Conservation (phyloP, 2,113 vertebrate species). For the Amphiprion percula region DNA sequence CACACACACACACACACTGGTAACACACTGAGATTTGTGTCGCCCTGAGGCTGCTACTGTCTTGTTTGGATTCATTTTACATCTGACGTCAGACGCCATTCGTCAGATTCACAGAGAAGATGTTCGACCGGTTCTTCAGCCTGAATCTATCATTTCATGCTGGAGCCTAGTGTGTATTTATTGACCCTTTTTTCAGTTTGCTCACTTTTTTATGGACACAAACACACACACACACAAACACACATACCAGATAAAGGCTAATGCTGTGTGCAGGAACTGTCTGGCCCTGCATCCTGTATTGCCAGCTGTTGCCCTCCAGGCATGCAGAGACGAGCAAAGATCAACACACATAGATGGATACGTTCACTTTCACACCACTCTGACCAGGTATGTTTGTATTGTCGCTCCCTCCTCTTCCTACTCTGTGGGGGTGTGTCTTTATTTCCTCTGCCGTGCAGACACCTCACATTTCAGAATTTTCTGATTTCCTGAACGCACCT, state of each 20-base stretch:
- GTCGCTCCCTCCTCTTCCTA: constrained; percentile 6
- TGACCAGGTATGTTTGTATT: background rate
- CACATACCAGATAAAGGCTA: constrained; percentile 40
- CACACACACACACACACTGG: constrained; percentile 10
- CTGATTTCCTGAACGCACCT: constrained; percentile 59
- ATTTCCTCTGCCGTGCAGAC: background rate
- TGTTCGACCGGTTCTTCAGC: constrained; percentile 51
- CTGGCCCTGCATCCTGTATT: constrained; percentile 73
- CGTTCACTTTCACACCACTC: too few species aligned
- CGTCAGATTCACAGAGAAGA: constrained; percentile 29
- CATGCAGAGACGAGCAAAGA: constrained; percentile 16
- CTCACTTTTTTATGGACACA: background rate
- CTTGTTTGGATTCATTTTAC: constrained; percentile 56
- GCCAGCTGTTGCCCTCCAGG: constrained; percentile 74
- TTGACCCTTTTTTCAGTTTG: constrained; percentile 8
- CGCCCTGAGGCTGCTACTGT: constrained; percentile 39
- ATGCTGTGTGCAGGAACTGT: constrained; percentile 71
- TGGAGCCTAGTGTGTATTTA: background rate
- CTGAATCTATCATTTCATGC: constrained; percentile 21
- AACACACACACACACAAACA: constrained; percentile 15
- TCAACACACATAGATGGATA: background rate
- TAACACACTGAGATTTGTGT: constrained; percentile 31
- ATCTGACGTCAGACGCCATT: constrained; percentile 49
- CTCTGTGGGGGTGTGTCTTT: constrained; percentile 53
- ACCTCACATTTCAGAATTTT: constrained; percentile 44